phyloP scores from a whole-genome alignment of 2,888 invertebrate species.

The Plagodis dolabraria region DNA sequence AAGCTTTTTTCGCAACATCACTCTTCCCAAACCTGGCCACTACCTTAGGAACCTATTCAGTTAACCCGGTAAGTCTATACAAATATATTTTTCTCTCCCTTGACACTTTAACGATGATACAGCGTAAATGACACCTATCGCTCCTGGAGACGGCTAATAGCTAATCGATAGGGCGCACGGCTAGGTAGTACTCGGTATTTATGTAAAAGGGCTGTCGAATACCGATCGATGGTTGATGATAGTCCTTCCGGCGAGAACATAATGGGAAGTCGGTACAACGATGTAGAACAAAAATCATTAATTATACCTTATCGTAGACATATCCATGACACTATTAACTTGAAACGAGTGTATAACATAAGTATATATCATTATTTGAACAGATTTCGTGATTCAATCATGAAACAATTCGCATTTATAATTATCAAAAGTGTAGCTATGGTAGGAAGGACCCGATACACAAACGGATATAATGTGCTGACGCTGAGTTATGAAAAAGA shows the following conservation, averaged over 20 bases:
- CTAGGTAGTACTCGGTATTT: background rate
- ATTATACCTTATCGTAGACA: too few species aligned
- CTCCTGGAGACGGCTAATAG: background rate
- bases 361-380: too few species aligned
- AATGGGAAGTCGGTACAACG: background rate
- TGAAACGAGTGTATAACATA: too few species aligned
- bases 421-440: too few species aligned
- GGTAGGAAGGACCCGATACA: too few species aligned
- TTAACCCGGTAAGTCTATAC: background rate
- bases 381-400: too few species aligned
- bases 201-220: background rate
- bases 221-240: background rate
- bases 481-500: too few species aligned
- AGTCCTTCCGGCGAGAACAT: background rate
- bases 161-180: background rate
- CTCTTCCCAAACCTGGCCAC: background rate
- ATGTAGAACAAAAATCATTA: too few species aligned
- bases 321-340: too few species aligned
- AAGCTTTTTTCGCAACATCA: too few species aligned
- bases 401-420: too few species aligned
- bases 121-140: slow-evolving; percentile 19
- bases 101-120: slow-evolving; percentile 18
- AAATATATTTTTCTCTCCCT: slow-evolving; percentile 3
- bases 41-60: background rate
- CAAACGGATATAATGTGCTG: too few species aligned